Base-by-base conservation (phyloP, 2,797 vertebrate genomes). In the Pempheris klunzingeri region DNA sequence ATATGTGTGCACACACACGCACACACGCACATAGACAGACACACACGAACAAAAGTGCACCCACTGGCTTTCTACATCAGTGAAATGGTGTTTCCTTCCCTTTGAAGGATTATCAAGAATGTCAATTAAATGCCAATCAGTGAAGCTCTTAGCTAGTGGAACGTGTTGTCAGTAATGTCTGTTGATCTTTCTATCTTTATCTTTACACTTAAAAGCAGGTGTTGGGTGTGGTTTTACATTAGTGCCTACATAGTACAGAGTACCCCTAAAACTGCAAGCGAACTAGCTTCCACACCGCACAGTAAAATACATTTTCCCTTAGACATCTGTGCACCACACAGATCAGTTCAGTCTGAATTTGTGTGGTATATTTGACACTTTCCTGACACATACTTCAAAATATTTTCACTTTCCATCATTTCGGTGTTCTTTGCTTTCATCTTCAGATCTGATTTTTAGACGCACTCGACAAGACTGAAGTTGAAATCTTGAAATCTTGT, bases 91-190 rank as follows among this genome's bases (percentile, higher is more conserved):
- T 84, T 77, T 80, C 64, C 58, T 71, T 85, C 67, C 72, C 59
- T 84, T 90, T 86, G 85, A 90, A 80, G 79, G 87, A 88, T 90
- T 86, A 92, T 74, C 77, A 86, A 78, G 71, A 87, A 88, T 88
- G 81, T 87, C 80, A 87, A 59, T 90, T 83, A 88, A 86, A 88
- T 86, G 80, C 47, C 86, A 89, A 71, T 88, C 77, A 82, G 54
- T 54, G 79, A 43, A 43, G 75, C 50, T 59, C 57, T 72, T 57
- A 60, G 50, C 49, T 38, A 49, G 17, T 68, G 20, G 30, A 58
- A 36, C 10, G 1, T 70, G 63, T 46, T 30, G 36, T 46, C 41
- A 13, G 15, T 61, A 46, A 49, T 53, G 57, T 58, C 22, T 24
- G 8, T 77, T 71, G 49, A 46, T 49, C 28, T 61, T 2, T 1